A percentile compares a stretch with the other conserved stretches of the same genome.
Evolutionary conservation across 2,113 vertebrate species (phyloP).

Genomic region (Hemiprocne comata): DNA sequence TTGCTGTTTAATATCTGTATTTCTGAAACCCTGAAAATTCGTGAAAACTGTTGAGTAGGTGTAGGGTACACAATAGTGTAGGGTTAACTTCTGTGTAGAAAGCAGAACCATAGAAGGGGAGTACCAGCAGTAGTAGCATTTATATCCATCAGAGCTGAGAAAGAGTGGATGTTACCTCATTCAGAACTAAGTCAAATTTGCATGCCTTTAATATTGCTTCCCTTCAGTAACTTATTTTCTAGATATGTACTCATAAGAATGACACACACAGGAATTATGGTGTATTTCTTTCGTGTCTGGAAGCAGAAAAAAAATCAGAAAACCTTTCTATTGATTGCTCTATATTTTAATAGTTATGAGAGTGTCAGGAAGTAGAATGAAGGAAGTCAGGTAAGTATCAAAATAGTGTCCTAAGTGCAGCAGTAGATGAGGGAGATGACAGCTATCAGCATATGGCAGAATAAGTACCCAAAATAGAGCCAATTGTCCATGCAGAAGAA

Average conservation of each 20-base stretch:
- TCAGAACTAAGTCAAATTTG: not conserved
- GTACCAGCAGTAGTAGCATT: not conserved
- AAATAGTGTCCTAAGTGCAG: not conserved
- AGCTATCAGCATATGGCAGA: not conserved
- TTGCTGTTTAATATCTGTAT: not conserved
- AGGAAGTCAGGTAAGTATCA: not conserved
- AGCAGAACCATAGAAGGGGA: not conserved
- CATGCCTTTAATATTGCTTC: not conserved
- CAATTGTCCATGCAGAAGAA: not conserved
- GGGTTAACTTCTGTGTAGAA: not conserved
- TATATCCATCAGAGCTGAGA: not conserved
- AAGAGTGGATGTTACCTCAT: not conserved
- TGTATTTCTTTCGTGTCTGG: not conserved
- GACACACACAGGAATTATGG: not conserved
- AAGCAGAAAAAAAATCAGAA: not conserved
- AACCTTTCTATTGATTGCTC: not conserved
- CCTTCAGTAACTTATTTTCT: not conserved
- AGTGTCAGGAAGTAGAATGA: not conserved
- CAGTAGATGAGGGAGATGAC: not conserved
- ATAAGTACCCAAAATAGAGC: not conserved
- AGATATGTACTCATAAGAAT: accelerated
- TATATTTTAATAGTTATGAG: not conserved
- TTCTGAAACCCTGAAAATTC: not conserved
- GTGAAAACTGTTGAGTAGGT: not conserved
- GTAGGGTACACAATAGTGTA: not conserved